Conservation (phyloP, 2,113 vertebrate species). For the Pelobates fuscus region DNA sequence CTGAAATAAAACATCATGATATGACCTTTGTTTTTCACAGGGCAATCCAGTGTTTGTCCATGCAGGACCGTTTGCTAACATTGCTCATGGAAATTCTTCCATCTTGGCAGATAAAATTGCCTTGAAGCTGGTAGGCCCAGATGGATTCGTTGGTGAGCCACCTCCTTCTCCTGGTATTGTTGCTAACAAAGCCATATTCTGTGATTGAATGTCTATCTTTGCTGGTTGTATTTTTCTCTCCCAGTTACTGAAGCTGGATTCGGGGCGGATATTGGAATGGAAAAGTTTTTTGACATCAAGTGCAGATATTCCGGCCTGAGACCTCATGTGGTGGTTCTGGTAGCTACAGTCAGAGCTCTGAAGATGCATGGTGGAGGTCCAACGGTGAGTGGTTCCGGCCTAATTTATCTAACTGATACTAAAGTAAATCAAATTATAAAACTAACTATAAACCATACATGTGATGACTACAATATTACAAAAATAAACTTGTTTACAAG, state of each 20-base stretch:
- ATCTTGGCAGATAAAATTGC: slow-evolving; percentile 95
- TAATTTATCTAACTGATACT: too few species aligned
- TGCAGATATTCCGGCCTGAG: slow-evolving; percentile 90
- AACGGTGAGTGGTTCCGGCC: slow-evolving; percentile 70
- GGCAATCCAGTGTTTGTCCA: slow-evolving; percentile 96
- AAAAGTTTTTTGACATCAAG: slow-evolving; percentile 98
- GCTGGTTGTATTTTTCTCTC: slow-evolving; percentile 31
- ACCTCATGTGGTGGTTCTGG: slow-evolving; percentile 92
- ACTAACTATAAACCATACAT: too few species aligned
- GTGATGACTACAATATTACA: too few species aligned
- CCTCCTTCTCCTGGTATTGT: background rate
- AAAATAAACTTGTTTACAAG: too few species aligned
- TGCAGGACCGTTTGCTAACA: slow-evolving; percentile 96
- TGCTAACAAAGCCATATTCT: background rate
- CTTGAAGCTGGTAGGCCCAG: slow-evolving; percentile 90
- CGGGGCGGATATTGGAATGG: slow-evolving; percentile 97
- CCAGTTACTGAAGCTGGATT: slow-evolving; percentile 97
- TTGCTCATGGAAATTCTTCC: slow-evolving; percentile 98
- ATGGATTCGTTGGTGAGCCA: slow-evolving; percentile 89
- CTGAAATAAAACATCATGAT: background rate
- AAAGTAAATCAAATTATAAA: too few species aligned
- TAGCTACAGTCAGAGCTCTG: slow-evolving; percentile 90
- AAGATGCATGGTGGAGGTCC: slow-evolving; percentile 98
- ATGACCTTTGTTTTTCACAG: slow-evolving; percentile 61
- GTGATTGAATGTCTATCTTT: background rate